A percentile compares a stretch with the other conserved stretches of the same genome.
Evolutionary conservation across 2,797 vertebrate genomes (phyloP).

Genomic region (Myotis findleyi): DNA sequence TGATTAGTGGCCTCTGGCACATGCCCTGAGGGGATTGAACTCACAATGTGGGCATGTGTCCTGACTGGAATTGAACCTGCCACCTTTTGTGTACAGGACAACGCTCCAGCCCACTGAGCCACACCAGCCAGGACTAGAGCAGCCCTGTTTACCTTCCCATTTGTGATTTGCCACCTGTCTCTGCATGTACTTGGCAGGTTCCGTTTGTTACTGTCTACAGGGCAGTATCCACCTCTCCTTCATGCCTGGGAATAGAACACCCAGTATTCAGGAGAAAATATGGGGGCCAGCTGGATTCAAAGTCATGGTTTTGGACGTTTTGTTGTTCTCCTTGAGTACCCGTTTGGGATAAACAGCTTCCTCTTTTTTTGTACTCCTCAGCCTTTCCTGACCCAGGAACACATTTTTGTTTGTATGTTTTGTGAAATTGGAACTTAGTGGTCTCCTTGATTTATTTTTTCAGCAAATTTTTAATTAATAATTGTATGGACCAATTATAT

Average conservation of each 20-base stretch:
- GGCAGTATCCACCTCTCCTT: background rate
- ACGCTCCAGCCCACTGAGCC: background rate
- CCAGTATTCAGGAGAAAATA: background rate
- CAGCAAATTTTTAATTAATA: background rate
- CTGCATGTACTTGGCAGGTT: background rate
- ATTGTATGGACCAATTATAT: background rate
- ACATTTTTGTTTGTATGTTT: constrained; percentile 7
- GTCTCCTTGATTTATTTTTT: constrained; percentile 31
- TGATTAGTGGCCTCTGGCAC: background rate
- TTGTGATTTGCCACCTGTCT: background rate
- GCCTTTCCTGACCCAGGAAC: background rate
- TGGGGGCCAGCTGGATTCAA: background rate
- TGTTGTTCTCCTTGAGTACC: background rate
- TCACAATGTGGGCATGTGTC: background rate
- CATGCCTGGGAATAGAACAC: background rate
- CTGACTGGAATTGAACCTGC: background rate
- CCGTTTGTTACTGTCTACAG: background rate
- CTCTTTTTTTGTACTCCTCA: background rate
- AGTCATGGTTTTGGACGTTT: background rate
- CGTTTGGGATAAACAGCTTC: background rate
- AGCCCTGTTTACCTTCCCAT: background rate
- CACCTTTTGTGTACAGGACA: background rate
- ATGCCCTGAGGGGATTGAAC: background rate
- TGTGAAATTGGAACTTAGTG: constrained; percentile 16
- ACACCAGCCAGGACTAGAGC: background rate